Percentiles rank a stretch among this genome's conserved stretches.
These are phyloP conservation scores for Meteorus cinctellus DNA, from an alignment of 2,888 invertebrate genomes.

Conservation along the genomic window DNA sequence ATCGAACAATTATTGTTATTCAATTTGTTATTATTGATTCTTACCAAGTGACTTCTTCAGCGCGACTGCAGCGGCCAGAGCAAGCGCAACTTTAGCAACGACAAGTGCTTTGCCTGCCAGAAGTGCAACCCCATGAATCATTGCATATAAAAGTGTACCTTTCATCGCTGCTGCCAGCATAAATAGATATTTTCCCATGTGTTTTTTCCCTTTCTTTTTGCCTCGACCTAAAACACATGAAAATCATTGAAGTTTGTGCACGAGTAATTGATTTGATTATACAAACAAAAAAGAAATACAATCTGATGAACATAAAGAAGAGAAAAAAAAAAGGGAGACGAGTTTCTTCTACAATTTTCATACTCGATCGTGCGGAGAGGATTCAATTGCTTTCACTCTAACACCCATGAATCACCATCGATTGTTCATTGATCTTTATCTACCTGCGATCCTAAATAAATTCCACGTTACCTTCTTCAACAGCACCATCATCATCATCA, in stretches of 20 bases:
- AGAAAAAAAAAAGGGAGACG: background rate
- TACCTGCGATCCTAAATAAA: background rate
- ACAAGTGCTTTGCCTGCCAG: conserved; percentile 89
- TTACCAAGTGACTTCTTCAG: conserved; percentile 79
- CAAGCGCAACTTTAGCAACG: conserved; percentile 87
- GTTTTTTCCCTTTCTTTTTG: conserved; percentile 79
- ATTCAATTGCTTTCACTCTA: conserved; percentile 21
- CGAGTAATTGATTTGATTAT: background rate
- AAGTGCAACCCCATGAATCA: conserved; percentile 86
- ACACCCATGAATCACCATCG: conserved; percentile 11
- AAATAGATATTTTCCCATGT: conserved; percentile 79
- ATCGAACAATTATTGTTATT: conserved; percentile 16
- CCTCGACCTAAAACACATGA: conserved; percentile 73
- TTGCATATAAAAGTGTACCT: conserved; percentile 85
- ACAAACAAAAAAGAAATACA: conserved; percentile 5
- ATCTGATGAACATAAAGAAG: background rate
- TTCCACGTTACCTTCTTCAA: conserved; percentile 40
- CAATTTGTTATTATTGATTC: background rate
- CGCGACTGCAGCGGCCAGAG: conserved; percentile 86
- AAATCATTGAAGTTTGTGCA: background rate
- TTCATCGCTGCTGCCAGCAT: conserved; percentile 85
- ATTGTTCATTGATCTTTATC: background rate
- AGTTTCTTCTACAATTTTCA: background rate
- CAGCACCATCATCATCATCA: conserved; percentile 29
- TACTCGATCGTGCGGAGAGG: conserved; percentile 14